Evolutionary conservation across 1,140 invertebrate genomes (phyloP), one percentile per base, ranked within the genome.

Genomic region (Eurosta solidaginis): DNA sequence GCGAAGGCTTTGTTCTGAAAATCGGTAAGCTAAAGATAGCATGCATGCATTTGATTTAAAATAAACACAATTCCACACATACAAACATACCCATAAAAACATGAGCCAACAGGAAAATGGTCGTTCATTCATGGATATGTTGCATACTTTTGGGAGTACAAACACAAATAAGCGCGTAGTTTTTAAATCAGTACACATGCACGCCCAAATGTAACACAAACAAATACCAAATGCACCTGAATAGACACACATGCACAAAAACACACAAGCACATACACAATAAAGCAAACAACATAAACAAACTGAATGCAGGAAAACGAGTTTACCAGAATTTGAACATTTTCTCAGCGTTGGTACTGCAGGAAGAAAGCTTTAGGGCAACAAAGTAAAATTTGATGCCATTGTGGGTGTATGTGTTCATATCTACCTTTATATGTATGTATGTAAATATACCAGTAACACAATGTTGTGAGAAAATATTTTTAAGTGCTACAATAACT

Each of bases 301-400:
- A 54, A 54, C 10, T 22, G 50, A 7, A 29, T 5, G 7, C 50
- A 54, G 50, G 50, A 10, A 54, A 54, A 27, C 25, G 50, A 54
- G 50, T 54, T 54, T 54, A 2, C n/a, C 49, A 0, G 27, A 29
- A 54, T 54, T 17, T 27, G 1, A 54, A 1, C 25, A 14, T 54
- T 54, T 54, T 54, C 10, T 12, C 22, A 25, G 22, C 22, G 22
- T 22, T 29, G 22, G 20, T 12, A 25, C 50, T 54, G 50, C n/a
- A n/a, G n/a, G n/a, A n/a, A n/a, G n/a, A n/a, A n/a, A n/a, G n/a
- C 50, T 54, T 54, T 54, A 54, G 50, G 50, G 20, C 50, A 54
- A 14, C 25, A 52, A 20, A 27, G 25, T 27, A 9, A 54, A 22
- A 27, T 54, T 5, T 22, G 10, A 54, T 5, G 50, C 22, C 22